A percentile compares a stretch with the other conserved stretches of the same genome.
phyloP scores from a whole-genome alignment of 2,888 invertebrate genomes.

The Patella pellucida region DNA sequence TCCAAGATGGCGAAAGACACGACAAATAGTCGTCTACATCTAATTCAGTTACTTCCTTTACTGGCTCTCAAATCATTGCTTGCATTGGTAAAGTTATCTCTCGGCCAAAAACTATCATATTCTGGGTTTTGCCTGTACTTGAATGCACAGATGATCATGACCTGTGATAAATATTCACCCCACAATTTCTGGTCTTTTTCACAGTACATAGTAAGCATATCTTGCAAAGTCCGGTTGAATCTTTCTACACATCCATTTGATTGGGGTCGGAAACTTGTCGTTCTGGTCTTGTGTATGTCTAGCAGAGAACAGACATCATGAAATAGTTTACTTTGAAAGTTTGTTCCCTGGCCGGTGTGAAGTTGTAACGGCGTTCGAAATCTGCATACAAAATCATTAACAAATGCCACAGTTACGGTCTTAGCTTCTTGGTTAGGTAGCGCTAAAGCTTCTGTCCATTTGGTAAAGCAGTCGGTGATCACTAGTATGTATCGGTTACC shows the following conservation, averaged over 20 bases:
- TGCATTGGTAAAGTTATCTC: background rate
- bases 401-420: background rate
- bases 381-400: conserved; percentile 12
- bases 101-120: conserved; percentile 12
- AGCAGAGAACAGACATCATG: conserved; percentile 10
- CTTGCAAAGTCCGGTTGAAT: conserved; percentile 21
- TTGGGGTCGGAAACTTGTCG: too few species aligned
- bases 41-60: background rate
- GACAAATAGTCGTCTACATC: background rate
- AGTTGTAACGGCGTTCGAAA: conserved; percentile 13
- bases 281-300: too few species aligned
- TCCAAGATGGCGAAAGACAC: too few species aligned
- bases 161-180: conserved; percentile 10
- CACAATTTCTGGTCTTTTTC: conserved; percentile 15
- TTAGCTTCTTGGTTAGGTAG: conserved; percentile 11
- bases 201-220: conserved; percentile 20
- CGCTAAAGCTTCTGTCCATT: conserved; percentile 20
- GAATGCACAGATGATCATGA: conserved; percentile 13
- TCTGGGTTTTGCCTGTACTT: conserved; percentile 14
- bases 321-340: conserved; percentile 18
- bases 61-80: background rate
- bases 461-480: conserved; percentile 17
- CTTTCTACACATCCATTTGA: conserved; percentile 26
- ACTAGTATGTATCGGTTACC: conserved; percentile 15
- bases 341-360: conserved; percentile 13